Evolutionary conservation across 1,140 invertebrate genomes (phyloP), one percentile per base, ranked within the genome.

Genomic region (Sweltsa coloradensis): DNA sequence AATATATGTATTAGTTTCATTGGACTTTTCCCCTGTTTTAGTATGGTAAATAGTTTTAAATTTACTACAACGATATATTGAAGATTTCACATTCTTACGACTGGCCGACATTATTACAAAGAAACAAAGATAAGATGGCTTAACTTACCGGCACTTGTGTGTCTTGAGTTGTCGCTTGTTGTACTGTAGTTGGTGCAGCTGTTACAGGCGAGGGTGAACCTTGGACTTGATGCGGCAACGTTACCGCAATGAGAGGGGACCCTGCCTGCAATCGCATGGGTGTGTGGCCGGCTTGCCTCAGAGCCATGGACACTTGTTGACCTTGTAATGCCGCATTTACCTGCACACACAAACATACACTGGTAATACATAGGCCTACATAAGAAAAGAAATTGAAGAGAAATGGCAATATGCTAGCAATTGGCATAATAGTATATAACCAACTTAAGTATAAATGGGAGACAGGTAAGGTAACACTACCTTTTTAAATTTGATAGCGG

Each of bases 321-420:
- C 55, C 55, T 47, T 61, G 60, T 9, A 61, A 47, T 3, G 57
- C 58, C 25, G 58, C 60, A 23, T 53, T 54, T 22, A 60, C 57
- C 57, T 59, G 27, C 7, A 48, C 11, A 43, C 9, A 41, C 3
- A 43, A 5, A 11, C n/a, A 2, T 26, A 13, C n/a, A 25, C n/a
- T 2, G n/a, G n/a, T 22, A 41, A 41, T 3, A 41, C 3, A 16
- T 41, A n/a, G 4, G n/a, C n/a, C 3, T 18, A 13, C 21, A 41
- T 6, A 25, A 2, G 11, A 26, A 6, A 47, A 46, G 46, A 47
- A 31, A 25, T 21, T 19, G 7, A 25, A 25, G 7, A 23, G 5
- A 46, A 9, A 49, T 5, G 6, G 13, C 11, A 19, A 16, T 13
- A 7, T 27, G 14, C 23, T 6, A 11, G 16, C 13, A 45, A 23